Evolutionary conservation across 2,113 vertebrate species (phyloP), one percentile per base, ranked within the genome.

Genomic region (Taxidea taxus): DNA sequence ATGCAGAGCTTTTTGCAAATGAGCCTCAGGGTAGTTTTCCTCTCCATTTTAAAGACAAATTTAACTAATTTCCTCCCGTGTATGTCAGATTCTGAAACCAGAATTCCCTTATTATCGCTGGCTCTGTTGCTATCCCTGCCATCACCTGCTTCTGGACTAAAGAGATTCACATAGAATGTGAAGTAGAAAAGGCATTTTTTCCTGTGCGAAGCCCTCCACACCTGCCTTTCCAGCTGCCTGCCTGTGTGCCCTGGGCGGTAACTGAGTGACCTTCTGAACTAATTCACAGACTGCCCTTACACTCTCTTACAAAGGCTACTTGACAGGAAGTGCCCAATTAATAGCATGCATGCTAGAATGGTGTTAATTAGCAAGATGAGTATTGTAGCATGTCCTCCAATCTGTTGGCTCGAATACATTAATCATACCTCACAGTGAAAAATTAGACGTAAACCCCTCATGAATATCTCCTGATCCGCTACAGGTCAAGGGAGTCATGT

Each of bases 401-500:
- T 92, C 51, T 96, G 54, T 94, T 98, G 97, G 47, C 60, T 0
- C 0, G 70, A 42, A 51, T 42, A 0, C 3, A 31, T 15, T 5
- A 89, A 47, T 72, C 85, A 86, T 7, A 62, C 20, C 86, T 37
- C 0, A n/a, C 0, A n/a, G 23, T 68, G 39, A 42, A 58, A 51
- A 27, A 47, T 42, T 93, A 87, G 74, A 96, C 97, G 80, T 64
- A 8, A 94, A 66, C 82, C 9, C 96, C 92, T 93, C 13, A 9
- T 81, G 78, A 74, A 88, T 62, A 12, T 80, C 87, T 90, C 62
- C 44, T 42, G 2, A 56, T 42, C 5, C 15, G 51, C 31, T 27
- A 14, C 1, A 83, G 49, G 29, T 81, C 90, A 70, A 54, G 51
- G 62, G 58, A 84, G 66, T 91, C 60, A 78, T 60, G 83, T 90